Evolutionary conservation across 2,113 vertebrate species (phyloP), one percentile per base, ranked within the genome.

Genomic region (Hippocampus abdominalis): DNA sequence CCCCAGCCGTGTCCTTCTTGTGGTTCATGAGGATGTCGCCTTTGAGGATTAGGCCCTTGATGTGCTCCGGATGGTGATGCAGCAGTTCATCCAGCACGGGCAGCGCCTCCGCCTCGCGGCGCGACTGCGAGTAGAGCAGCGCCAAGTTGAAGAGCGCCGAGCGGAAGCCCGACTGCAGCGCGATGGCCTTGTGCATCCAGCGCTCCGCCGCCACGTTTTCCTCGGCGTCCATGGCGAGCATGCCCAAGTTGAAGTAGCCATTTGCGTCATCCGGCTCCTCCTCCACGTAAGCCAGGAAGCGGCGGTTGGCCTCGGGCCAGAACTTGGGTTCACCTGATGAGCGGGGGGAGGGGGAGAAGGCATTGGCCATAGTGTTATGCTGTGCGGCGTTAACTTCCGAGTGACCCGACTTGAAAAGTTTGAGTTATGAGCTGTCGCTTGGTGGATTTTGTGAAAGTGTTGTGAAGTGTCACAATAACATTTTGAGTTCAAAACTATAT

Each of bases 21-120:
- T 98, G 96, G 91, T 99, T 99, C 97, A 99, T 98, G 66, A 99
- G 92, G 85, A 99, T 98, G 87, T 99, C 97, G 5, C 97, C 97
- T 82, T 98, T 98, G 69, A 99, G 92, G 89, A 99, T 98, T 5
- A 99, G 93, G 65, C 95, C 97, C 85, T 99, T 99, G 78, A 94
- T 93, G 85, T 99, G 97, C 83, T 97, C 94, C 7, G 97, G 97
- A 69, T 98, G 95, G 79, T 96, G 90, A 9, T 25, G 91, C 40
- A 99, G 88, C 1, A 99, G 87, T 76, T 98, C 95, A 42, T 96
- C 94, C 74, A 99, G 77, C 66, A 97, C 85, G 0, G 96, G 96
- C 71, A 99, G 89, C 0, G 96, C 97, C 29, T 95, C 94, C 62
- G 94, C 69, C 77, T 99, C 97, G 10, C 95, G 95, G 49, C 89